Percentiles rank a stretch among this genome's conserved stretches.
These are phyloP conservation scores for Agelaius tricolor DNA, from an alignment of 2,113 vertebrate species.

Conservation along the genomic window DNA sequence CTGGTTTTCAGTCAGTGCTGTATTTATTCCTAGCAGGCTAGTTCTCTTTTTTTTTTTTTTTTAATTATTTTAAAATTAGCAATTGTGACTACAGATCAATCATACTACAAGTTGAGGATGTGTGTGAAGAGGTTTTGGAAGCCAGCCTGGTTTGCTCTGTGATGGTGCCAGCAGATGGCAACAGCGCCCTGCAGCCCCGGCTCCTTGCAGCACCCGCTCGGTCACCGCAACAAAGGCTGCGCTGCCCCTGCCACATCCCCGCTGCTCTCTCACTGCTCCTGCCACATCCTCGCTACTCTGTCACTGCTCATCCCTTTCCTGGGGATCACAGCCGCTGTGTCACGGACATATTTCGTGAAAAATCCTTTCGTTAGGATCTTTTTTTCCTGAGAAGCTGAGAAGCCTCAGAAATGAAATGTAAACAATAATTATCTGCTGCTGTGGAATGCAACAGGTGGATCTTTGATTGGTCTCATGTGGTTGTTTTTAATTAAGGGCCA, in stretches of 20 bases:
- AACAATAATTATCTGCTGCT: too few species aligned
- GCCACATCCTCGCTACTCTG: neutral
- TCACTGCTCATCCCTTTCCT: neutral
- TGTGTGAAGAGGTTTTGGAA: neutral
- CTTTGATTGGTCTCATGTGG: too few species aligned
- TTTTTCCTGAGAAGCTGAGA: too few species aligned
- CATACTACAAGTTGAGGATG: neutral
- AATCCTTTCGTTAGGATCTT: too few species aligned
- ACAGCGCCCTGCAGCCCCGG: neutral
- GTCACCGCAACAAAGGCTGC: neutral
- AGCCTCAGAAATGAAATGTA: too few species aligned
- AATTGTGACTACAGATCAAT: neutral
- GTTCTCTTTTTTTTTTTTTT: too few species aligned
- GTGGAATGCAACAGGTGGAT: too few species aligned
- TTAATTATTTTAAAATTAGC: neutral
- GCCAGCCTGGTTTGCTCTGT: neutral
- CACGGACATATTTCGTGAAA: too few species aligned
- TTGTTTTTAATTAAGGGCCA: too few species aligned
- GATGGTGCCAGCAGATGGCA: slow-evolving; percentile 39
- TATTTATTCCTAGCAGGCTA: neutral
- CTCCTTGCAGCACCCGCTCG: rapidly evolving
- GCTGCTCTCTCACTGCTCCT: too few species aligned
- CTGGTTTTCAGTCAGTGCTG: neutral
- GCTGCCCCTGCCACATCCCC: too few species aligned
- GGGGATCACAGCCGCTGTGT: neutral